Conservation (phyloP, 2,113 vertebrate species). For the Saguinus midas region DNA sequence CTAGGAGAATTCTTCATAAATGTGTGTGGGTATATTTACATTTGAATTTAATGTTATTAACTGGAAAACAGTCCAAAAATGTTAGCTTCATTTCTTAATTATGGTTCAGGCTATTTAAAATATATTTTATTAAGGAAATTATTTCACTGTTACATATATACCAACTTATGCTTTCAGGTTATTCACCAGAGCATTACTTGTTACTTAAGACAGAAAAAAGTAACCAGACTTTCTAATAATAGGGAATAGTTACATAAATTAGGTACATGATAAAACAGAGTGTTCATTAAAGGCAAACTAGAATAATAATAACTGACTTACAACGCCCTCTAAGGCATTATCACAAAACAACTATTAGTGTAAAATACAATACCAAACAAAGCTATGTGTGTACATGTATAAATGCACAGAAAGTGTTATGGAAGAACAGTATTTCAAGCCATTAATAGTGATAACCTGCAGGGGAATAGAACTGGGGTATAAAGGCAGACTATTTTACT, state of each 20-base stretch:
- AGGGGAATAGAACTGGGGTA: not conserved
- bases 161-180: not conserved
- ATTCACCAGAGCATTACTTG: not conserved
- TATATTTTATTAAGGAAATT: not conserved
- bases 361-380: not conserved
- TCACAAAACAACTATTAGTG: not conserved
- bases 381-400: not conserved
- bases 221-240: not conserved
- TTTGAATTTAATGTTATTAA: not conserved
- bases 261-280: not conserved
- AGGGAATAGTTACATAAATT: not conserved
- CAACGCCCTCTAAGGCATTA: not conserved
- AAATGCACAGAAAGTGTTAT: not conserved
- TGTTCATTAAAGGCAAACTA: not conserved
- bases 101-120: not conserved
- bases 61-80: not conserved
- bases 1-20: slow-evolving; percentile 27
- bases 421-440: not conserved
- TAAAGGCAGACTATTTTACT: not conserved
- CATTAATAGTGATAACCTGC: not conserved
- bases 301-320: not conserved
- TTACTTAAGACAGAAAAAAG: not conserved
- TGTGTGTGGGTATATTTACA: not conserved
- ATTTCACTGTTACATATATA: not conserved
- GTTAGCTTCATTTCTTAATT: not conserved